Percentiles rank a stretch among this genome's conserved stretches.
phyloP scores from a whole-genome alignment of 2,797 vertebrate genomes.

The Pantherophis alleghaniensis region DNA sequence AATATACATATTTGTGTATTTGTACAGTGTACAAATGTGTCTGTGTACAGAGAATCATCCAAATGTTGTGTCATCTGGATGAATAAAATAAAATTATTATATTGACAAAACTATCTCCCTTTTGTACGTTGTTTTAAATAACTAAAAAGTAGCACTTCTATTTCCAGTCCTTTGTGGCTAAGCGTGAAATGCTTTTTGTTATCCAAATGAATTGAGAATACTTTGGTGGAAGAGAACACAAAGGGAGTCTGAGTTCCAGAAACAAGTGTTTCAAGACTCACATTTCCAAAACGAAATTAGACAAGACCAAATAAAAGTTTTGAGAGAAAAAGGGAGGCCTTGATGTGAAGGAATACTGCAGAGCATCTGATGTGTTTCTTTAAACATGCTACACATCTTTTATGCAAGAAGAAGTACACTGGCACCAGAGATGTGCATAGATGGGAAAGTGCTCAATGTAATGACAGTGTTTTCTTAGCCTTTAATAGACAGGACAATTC shows the following conservation, averaged over 20 bases:
- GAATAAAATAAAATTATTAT: neutral
- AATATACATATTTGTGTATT: neutral
- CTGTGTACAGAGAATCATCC: neutral
- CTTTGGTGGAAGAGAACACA: neutral
- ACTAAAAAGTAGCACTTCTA: neutral
- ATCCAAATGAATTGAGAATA: neutral
- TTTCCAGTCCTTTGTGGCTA: neutral
- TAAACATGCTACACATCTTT: neutral
- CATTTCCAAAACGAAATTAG: neutral
- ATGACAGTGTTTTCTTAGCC: neutral
- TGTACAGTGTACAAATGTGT: neutral
- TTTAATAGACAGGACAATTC: neutral
- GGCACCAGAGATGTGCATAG: neutral
- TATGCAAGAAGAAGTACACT: neutral
- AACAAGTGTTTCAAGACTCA: neutral
- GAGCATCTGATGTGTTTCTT: neutral
- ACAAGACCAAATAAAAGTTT: neutral
- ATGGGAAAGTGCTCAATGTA: neutral
- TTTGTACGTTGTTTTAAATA: neutral
- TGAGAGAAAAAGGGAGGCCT: neutral
- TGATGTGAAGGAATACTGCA: neutral
- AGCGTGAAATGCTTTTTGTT: neutral
- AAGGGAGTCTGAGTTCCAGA: neutral
- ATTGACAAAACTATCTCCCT: neutral
- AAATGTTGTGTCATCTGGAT: neutral